Evolutionary conservation across 2,797 vertebrate species (phyloP), one percentile per base, ranked within the genome.

Genomic region (Molothrus ater): DNA sequence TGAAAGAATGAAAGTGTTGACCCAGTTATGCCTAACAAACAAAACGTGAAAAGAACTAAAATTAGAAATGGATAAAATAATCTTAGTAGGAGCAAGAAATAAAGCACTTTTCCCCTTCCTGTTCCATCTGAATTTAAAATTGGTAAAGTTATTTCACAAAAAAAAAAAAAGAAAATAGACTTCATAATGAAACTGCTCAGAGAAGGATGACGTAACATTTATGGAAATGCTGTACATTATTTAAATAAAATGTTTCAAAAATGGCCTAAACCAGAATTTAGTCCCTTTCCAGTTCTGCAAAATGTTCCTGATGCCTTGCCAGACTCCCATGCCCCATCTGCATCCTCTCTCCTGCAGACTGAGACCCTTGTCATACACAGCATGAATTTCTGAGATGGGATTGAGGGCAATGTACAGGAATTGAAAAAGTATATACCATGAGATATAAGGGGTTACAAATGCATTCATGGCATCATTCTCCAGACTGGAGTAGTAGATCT

Each of bases 21-120:
- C 95, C 95, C 60, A 96, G 91, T 97, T 97, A 86, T 73, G 86
- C 90, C 85, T 93, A 84, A 88, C 91, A 97, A 96, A 96, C 78
- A 95, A 94, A 96, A 95, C 0, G 34, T 71, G 78, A 60, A 88
- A 90, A 78, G 74, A 94, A 86, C 75, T 96, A 93, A 94, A 87
- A 93, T 94, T 93, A 91, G 89, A 86, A 88, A 86, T 61, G 24
- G 40, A 31, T 93, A 82, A 88, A 93, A 80, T 82, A 84, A 74
- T 82, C 68, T 76, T 63, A 87, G 64, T 22, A 15, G 60, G 36
- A 66, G 50, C 38, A 84, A 48, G 56, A 92, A 94, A 38, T 65
- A 69, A 57, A 48, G 26, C 0, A 7, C 1, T 6, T 54, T 28
- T 68, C 42, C 4, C 11, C 14, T 80, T 75, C 25, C 20, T 82